Evolutionary conservation across 2,888 invertebrate species (phyloP), one percentile per base, ranked within the genome.

Genomic region (Lingula anatina): DNA sequence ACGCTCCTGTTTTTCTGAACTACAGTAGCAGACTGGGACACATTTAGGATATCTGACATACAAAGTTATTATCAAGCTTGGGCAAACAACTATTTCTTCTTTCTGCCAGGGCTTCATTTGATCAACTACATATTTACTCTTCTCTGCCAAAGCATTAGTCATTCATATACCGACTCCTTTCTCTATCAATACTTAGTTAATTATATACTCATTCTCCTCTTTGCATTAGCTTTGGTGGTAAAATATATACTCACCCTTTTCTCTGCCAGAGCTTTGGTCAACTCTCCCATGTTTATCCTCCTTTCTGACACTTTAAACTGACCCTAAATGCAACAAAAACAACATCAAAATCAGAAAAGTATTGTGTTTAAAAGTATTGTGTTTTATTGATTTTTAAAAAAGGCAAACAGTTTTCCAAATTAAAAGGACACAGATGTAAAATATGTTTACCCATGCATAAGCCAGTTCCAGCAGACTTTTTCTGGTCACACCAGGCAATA

Each of bases 401-500:
- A 58, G 3, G 12, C 26, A 31, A 50, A 21, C 26, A 56, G 9
- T 27, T 23, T 35, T 35, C 9, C 18, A 36, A 12, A 44, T 12
- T 44, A 31, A 21, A 9, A 9, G n/a, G 3, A 31, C 35, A 44
- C 18, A 35, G 9, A 45, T 26, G 12, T n/a, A 49, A 21, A 21
- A 20, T 21, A 37, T 31, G 60, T 60, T 62, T 59, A 76, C 87
- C 92, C 92, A 94, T 72, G 89, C 84, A 49, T 82, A 81, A 21
- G 70, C 82, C 60, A 97, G 78, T 62, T 88, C 84, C 31, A 99
- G 73, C 55, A 97, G 86, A 18, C 93, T 93, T 58, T 86, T 85
- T 51, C 99, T 84, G 2, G 90, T 93, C 31, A 99, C 86, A 42
- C 99, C 97, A 7, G 97, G 97, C 60, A 99, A 80, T 60, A 99